Evolutionary conservation across 2,888 invertebrate genomes (phyloP).

Genomic region (Pasiphila rectangulata): DNA sequence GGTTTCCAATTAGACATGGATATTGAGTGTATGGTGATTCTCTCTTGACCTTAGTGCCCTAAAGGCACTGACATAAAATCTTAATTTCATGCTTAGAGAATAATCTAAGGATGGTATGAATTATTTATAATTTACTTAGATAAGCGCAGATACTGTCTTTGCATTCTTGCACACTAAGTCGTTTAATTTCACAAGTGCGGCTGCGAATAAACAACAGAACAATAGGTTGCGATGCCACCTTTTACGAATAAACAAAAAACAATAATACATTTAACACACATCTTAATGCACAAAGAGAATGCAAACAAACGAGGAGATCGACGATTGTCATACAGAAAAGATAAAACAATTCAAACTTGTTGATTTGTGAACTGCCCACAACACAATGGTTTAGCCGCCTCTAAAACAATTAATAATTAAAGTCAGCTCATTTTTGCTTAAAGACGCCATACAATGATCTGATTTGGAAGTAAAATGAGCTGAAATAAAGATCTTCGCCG

Average conservation of each 20-base stretch:
- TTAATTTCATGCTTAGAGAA: neutral
- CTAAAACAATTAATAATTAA: slow-evolving; percentile 17
- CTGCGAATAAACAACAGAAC: neutral
- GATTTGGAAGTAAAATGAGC: slow-evolving; percentile 18
- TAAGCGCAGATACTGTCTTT: neutral
- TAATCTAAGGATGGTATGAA: neutral
- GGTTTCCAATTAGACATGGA: slow-evolving; percentile 4
- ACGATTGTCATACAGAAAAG: slow-evolving; percentile 7
- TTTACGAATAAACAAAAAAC: neutral
- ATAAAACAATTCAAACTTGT: slow-evolving; percentile 13
- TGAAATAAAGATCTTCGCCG: slow-evolving; percentile 10
- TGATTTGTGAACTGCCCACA: slow-evolving; percentile 13
- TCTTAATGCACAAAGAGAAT: slow-evolving; percentile 9
- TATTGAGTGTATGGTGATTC: slow-evolving; percentile 3
- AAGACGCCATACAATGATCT: slow-evolving; percentile 10
- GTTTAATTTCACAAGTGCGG: slow-evolving; percentile 7
- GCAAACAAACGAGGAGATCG: slow-evolving; percentile 9
- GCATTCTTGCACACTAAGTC: neutral
- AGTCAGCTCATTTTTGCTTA: slow-evolving; percentile 15
- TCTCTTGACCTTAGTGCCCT: too few species aligned
- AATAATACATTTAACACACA: slow-evolving; percentile 5
- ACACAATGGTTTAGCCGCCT: slow-evolving; percentile 19
- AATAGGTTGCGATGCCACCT: neutral
- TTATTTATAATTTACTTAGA: neutral
- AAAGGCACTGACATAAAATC: too few species aligned